Conservation (phyloP, 2,113 vertebrate species). For the Felis chaus region DNA sequence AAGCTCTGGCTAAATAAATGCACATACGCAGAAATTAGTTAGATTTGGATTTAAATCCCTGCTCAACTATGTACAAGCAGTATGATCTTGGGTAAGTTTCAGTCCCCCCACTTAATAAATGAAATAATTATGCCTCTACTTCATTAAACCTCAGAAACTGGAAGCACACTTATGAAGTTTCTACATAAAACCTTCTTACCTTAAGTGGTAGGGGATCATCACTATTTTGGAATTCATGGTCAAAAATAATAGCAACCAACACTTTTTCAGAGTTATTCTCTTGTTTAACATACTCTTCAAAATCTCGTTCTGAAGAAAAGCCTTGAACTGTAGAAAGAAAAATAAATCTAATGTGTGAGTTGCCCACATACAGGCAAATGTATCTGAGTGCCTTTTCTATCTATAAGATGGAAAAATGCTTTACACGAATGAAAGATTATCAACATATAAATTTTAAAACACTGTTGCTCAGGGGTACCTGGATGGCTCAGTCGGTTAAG, state of each 20-base stretch:
- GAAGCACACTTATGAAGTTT: neutral
- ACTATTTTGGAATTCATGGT: slow-evolving; percentile 86
- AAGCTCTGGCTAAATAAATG: neutral
- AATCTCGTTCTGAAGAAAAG: slow-evolving; percentile 91
- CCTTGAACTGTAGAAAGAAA: slow-evolving; percentile 85
- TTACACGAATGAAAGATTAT: neutral
- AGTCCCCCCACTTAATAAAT: neutral
- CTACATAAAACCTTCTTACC: slow-evolving; percentile 81
- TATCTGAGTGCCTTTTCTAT: neutral
- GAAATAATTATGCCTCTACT: neutral
- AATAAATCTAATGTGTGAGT: neutral
- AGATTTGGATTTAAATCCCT: neutral
- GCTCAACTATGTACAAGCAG: neutral
- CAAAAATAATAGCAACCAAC: slow-evolving; percentile 92
- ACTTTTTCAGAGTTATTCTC: slow-evolving; percentile 85
- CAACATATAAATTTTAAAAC: slow-evolving; percentile 22
- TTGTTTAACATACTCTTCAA: slow-evolving; percentile 90
- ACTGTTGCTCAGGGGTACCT: neutral
- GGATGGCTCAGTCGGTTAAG: too few species aligned
- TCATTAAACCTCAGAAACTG: neutral
- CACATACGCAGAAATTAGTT: neutral
- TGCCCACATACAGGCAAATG: neutral
- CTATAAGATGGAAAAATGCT: neutral
- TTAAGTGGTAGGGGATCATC: slow-evolving; percentile 89
- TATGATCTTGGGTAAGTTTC: neutral